A percentile compares a stretch with the other conserved stretches of the same genome.
Conservation (phyloP, 2,113 vertebrate genomes). For the Canis aureus region DNA sequence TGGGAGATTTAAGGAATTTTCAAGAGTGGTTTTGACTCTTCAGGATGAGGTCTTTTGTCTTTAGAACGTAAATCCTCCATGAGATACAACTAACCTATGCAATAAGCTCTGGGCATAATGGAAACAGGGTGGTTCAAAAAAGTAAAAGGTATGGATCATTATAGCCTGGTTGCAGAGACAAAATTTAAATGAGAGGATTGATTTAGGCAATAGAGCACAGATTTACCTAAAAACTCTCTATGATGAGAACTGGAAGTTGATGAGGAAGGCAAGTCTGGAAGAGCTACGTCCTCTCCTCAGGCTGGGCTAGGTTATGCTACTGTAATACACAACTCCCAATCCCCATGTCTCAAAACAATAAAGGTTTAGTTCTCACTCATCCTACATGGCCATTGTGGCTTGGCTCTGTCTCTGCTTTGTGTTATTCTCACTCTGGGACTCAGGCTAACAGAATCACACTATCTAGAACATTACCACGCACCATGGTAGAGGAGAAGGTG, state of each 20-base stretch:
- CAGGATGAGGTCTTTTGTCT: not conserved
- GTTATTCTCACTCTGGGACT: not conserved
- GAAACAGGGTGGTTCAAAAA: not conserved
- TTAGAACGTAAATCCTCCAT: not conserved
- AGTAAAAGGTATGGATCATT: not conserved
- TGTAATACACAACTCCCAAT: not conserved
- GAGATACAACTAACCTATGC: not conserved
- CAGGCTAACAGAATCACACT: not conserved
- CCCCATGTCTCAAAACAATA: not conserved
- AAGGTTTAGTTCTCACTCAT: not conserved
- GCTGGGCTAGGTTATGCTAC: not conserved
- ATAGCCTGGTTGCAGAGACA: not conserved
- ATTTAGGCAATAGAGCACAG: not conserved
- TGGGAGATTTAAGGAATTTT: not conserved
- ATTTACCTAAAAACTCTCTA: not conserved
- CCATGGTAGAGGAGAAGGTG: rapidly evolving
- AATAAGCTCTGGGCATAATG: not conserved
- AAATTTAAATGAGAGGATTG: not conserved
- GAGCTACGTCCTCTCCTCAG: not conserved
- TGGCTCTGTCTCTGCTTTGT: not conserved
- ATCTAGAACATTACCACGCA: not conserved
- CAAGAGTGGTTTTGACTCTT: not conserved
- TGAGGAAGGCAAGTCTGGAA: not conserved
- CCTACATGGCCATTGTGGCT: not conserved
- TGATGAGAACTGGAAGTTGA: not conserved